Conservation (phyloP, 2,113 vertebrate species). For the Dolichallabes microphthalmus region DNA sequence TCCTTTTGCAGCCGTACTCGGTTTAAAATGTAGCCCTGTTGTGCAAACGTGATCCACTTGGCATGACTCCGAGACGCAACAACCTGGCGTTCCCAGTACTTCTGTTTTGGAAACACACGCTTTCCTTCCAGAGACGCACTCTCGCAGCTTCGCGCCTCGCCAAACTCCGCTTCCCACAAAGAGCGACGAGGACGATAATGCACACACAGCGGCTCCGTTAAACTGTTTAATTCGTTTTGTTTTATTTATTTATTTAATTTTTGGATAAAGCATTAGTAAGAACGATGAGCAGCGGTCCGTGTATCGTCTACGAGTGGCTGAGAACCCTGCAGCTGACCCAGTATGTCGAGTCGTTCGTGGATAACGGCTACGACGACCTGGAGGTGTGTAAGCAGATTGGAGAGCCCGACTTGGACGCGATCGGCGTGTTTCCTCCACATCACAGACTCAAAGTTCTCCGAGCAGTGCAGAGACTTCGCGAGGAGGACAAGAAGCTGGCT, state of each 20-base stretch:
- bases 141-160: background rate
- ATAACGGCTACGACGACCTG: slow-evolving; percentile 96
- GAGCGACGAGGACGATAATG: slow-evolving; percentile 13
- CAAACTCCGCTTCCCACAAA: background rate
- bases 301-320: slow-evolving; percentile 94
- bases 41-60: background rate
- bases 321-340: slow-evolving; percentile 85
- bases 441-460: slow-evolving; percentile 85
- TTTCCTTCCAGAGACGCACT: slow-evolving; percentile 17
- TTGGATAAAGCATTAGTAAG: slow-evolving; percentile 28
- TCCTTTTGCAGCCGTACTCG: background rate
- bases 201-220: background rate
- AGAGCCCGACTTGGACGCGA: slow-evolving; percentile 92
- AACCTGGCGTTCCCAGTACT: background rate
- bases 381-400: slow-evolving; percentile 98
- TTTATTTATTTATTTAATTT: background rate
- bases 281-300: slow-evolving; percentile 80
- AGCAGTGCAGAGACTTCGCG: slow-evolving; percentile 81
- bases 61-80: background rate
- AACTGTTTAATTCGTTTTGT: background rate
- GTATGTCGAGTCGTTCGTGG: slow-evolving; percentile 92
- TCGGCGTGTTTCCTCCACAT: slow-evolving; percentile 82
- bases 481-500: slow-evolving; percentile 75
- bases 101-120: background rate
- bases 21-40: background rate